Percentiles rank a stretch among this genome's conserved stretches.
Conservation (phyloP, 1,140 invertebrate species). For the Cataglyphis hispanica region DNA sequence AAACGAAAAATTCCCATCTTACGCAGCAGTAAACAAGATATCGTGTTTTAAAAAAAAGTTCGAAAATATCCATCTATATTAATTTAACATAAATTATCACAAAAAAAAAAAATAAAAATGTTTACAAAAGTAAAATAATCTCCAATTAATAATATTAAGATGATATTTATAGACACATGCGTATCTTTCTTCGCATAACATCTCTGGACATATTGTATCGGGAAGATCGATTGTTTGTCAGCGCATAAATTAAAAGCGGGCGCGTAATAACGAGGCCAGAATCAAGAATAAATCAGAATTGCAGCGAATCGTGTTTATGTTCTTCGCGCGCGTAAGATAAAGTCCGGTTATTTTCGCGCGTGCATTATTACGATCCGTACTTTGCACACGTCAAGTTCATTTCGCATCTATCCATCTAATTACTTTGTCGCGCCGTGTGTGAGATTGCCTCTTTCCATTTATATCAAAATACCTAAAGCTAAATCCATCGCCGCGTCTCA, state of each 20-base stretch:
- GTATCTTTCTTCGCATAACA: background rate
- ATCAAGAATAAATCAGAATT: slow-evolving; percentile 73
- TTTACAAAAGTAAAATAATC: no score
- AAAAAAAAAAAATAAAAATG: background rate
- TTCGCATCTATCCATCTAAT: slow-evolving; percentile 7
- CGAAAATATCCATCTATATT: background rate
- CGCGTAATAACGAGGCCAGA: slow-evolving; percentile 61
- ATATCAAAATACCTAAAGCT: slow-evolving; percentile 35
- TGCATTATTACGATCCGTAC: slow-evolving; percentile 39
- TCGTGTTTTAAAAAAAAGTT: background rate
- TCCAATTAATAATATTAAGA: background rate
- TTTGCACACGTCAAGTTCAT: slow-evolving; percentile 66
- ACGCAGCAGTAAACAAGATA: background rate
- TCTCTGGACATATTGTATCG: background rate
- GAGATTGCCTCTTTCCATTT: slow-evolving; percentile 25
- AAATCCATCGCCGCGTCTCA: slow-evolving; percentile 37
- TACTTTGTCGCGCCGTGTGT: slow-evolving; percentile 31
- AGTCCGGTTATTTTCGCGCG: slow-evolving; percentile 75
- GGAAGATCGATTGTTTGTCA: slow-evolving; percentile 23
- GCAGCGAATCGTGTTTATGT: slow-evolving; percentile 80
- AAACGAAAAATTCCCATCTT: background rate
- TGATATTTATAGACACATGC: background rate
- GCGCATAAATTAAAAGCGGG: slow-evolving; percentile 53
- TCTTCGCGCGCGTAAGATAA: slow-evolving; percentile 75
- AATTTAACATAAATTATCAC: background rate